Percentiles rank a stretch among this genome's conserved stretches.
Conservation (phyloP, 2,797 vertebrate genomes). For the Tenualosa thibaudeaui region DNA sequence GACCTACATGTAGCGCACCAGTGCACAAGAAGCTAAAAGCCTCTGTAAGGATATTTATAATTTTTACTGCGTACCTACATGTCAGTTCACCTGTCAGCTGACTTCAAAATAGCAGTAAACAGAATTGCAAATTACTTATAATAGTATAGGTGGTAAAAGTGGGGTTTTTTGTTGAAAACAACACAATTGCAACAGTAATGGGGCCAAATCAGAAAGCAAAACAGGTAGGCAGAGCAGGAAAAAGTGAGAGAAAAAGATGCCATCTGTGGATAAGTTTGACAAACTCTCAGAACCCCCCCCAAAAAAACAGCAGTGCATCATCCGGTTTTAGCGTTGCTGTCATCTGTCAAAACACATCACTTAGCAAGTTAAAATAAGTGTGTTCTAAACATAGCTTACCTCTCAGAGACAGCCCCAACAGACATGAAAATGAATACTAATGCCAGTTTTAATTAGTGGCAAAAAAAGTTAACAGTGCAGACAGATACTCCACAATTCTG, state of each 20-base stretch:
- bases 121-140: too few species aligned
- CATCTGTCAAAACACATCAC: constrained; percentile 44
- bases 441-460: constrained; percentile 36
- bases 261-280: constrained; percentile 48
- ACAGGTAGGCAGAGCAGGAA: constrained; percentile 28
- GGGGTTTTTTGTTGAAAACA: background rate
- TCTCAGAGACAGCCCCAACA: constrained; percentile 47
- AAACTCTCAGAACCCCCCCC: constrained; percentile 33
- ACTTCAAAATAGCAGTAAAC: background rate
- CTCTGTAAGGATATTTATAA: too few species aligned
- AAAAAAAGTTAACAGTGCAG: background rate
- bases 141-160: too few species aligned
- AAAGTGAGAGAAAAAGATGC: constrained; percentile 31
- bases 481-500: background rate
- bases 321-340: constrained; percentile 28
- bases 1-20: too few species aligned
- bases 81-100: background rate
- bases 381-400: constrained; percentile 49
- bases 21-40: too few species aligned
- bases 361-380: constrained; percentile 42
- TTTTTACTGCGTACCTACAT: background rate
- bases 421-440: constrained; percentile 58
- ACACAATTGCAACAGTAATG: background rate
- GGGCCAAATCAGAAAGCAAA: constrained; percentile 33
- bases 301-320: constrained; percentile 41